Evolutionary conservation across 2,888 invertebrate genomes (phyloP).

Genomic region (Tinea pellionella): DNA sequence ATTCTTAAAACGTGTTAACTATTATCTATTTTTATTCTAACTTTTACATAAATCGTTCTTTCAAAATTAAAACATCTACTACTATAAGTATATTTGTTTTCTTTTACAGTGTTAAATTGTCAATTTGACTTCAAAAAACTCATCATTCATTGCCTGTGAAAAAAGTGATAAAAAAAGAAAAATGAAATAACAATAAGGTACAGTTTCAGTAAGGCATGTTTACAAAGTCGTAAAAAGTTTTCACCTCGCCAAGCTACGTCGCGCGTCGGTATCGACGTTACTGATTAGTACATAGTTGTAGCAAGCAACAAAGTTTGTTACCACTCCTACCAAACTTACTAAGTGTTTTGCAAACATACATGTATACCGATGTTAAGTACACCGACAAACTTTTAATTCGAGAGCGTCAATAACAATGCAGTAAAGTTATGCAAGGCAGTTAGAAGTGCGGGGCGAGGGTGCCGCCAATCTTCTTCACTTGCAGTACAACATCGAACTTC

Average conservation of each 20-base stretch:
- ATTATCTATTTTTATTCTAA: neutral
- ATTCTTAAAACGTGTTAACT: too few relatives aligned
- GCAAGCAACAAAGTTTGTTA: slow-evolving; percentile 3
- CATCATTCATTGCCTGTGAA: too few relatives aligned
- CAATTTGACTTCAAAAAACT: too few relatives aligned
- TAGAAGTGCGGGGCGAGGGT: slow-evolving; percentile 36
- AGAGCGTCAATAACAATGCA: slow-evolving; percentile 47
- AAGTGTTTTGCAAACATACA: neutral
- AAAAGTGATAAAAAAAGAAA: too few relatives aligned
- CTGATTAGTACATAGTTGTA: neutral
- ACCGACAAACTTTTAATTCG: slow-evolving; percentile 7
- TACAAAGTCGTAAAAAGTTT: neutral
- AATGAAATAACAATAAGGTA: too few relatives aligned
- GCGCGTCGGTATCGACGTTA: too few relatives aligned
- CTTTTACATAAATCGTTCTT: neutral
- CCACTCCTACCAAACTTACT: neutral
- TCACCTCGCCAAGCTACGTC: too few relatives aligned
- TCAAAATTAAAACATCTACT: too few relatives aligned
- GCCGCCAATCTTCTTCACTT: slow-evolving; percentile 54
- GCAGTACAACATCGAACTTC: slow-evolving; percentile 62
- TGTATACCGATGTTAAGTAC: neutral
- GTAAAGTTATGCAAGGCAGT: slow-evolving; percentile 42
- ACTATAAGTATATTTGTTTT: too few relatives aligned
- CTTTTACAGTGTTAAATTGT: too few relatives aligned
- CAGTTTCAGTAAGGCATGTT: too few relatives aligned